A percentile compares a stretch with the other conserved stretches of the same genome.
These are phyloP conservation scores for Drosophila suzukii DNA, from an alignment of 1,140 invertebrate genomes.

Conservation along the genomic window DNA sequence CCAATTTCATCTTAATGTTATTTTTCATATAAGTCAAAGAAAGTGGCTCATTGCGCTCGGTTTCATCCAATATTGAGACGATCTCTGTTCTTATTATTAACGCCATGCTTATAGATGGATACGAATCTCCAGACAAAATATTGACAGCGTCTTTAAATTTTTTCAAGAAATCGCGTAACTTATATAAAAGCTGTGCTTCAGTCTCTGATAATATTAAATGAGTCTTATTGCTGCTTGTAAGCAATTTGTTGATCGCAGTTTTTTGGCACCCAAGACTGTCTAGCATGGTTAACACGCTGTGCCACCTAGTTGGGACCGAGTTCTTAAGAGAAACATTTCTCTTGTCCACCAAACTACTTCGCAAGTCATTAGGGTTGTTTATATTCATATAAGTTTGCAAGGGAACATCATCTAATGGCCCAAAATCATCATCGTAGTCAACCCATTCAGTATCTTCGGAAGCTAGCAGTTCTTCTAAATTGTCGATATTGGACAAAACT, in stretches of 20 bases:
- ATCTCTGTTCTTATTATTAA: background rate
- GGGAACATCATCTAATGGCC: constrained; percentile 2
- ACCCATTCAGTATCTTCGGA: constrained; percentile 5
- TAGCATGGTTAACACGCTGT: too few relatives aligned
- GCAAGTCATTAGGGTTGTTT: constrained; percentile 5
- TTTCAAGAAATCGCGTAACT: background rate
- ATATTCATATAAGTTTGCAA: constrained; percentile 2
- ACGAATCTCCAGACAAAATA: background rate
- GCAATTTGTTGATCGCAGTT: constrained; percentile 8
- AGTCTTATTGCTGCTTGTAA: constrained; percentile 4
- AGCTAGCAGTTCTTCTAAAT: constrained; percentile 7
- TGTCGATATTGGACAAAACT: constrained; percentile 4
- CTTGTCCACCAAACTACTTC: constrained; percentile 3
- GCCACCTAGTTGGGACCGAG: background rate
- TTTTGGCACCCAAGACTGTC: background rate
- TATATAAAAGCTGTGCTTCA: constrained; percentile 9
- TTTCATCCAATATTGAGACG: constrained; percentile 1
- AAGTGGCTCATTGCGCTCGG: background rate
- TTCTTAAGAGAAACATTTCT: constrained; percentile 1
- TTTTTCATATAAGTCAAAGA: constrained; percentile 3
- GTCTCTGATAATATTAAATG: constrained; percentile 2
- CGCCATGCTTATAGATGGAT: too few relatives aligned
- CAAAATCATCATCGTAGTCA: background rate
- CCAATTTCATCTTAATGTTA: background rate
- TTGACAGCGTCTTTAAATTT: constrained; percentile 1